phyloP scores from a whole-genome alignment of 2,888 invertebrate genomes.

The Eurytoma adleriae region DNA sequence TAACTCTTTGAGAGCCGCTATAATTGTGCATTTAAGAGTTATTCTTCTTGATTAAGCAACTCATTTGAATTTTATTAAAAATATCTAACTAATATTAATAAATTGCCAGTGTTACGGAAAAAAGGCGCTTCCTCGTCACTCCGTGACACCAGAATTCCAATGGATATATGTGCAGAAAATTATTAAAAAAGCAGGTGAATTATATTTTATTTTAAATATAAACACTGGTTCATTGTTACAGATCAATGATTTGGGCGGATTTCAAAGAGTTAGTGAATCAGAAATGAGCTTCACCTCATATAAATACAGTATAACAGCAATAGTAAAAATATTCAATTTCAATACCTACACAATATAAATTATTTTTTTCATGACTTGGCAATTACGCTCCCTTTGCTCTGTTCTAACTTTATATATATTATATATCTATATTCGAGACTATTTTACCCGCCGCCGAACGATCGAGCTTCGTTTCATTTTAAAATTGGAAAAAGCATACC shows the following conservation, averaged over 20 bases:
- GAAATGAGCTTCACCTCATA: slow-evolving; percentile 14
- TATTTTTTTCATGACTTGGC: slow-evolving; percentile 17
- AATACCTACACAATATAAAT: slow-evolving; percentile 43
- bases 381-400: slow-evolving; percentile 5
- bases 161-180: background rate
- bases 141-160: too few species aligned
- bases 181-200: background rate
- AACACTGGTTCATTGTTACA: background rate
- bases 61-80: background rate
- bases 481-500: slow-evolving; percentile 18
- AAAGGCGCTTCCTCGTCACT: too few species aligned
- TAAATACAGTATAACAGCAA: slow-evolving; percentile 45
- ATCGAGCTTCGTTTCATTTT: slow-evolving; percentile 23
- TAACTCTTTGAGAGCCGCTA: slow-evolving; percentile 34
- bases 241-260: background rate
- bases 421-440: slow-evolving; percentile 1
- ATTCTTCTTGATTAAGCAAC: too few species aligned
- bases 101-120: too few species aligned
- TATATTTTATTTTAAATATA: background rate
- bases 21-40: too few species aligned
- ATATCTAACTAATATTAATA: background rate
- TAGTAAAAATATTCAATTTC: slow-evolving; percentile 56
- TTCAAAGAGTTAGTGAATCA: slow-evolving; percentile 45
- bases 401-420: background rate
- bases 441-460: slow-evolving; percentile 2